Evolutionary conservation across 2,888 invertebrate species (phyloP).

Genomic region (Mythimna impura): DNA sequence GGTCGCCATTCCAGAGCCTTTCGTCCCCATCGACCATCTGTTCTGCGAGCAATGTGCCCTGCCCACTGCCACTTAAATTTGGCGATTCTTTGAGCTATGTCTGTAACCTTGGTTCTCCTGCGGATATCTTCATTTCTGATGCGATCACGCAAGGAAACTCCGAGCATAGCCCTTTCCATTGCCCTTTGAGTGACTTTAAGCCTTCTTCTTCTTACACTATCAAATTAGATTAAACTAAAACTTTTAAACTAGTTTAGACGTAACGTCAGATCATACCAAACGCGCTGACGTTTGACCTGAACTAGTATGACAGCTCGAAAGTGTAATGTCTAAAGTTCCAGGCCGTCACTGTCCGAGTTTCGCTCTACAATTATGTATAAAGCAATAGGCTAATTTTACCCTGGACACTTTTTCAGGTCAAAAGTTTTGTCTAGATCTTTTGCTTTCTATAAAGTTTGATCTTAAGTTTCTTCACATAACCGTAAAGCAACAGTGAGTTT

Average conservation of each 20-base stretch:
- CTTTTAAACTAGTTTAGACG: slow-evolving; percentile 23
- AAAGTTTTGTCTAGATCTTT: not conserved
- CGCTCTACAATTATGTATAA: slow-evolving; percentile 2
- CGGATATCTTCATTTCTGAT: no score
- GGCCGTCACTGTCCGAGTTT: not conserved
- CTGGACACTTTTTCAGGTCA: slow-evolving; percentile 1
- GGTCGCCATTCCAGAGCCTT: no score
- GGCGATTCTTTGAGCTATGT: no score
- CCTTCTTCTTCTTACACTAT: not conserved
- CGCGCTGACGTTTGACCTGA: slow-evolving; percentile 8
- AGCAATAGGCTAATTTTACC: slow-evolving; percentile 20
- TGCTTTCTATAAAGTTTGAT: slow-evolving; percentile 12
- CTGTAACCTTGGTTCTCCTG: no score
- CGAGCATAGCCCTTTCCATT: no score
- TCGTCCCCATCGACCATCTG: no score
- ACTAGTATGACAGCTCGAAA: slow-evolving; percentile 11
- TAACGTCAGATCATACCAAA: not conserved
- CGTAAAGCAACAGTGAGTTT: not conserved
- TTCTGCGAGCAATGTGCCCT: no score
- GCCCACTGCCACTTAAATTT: no score
- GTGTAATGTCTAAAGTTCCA: not conserved
- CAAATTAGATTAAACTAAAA: slow-evolving; percentile 4
- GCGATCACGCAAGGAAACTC: no score
- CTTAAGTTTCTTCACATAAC: not conserved
- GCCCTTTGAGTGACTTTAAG: no score